Percentiles rank a stretch among this genome's conserved stretches.
These are phyloP conservation scores for Pegea sp. DNA, from an alignment of 23 tunicate species.

Conservation along the genomic window DNA sequence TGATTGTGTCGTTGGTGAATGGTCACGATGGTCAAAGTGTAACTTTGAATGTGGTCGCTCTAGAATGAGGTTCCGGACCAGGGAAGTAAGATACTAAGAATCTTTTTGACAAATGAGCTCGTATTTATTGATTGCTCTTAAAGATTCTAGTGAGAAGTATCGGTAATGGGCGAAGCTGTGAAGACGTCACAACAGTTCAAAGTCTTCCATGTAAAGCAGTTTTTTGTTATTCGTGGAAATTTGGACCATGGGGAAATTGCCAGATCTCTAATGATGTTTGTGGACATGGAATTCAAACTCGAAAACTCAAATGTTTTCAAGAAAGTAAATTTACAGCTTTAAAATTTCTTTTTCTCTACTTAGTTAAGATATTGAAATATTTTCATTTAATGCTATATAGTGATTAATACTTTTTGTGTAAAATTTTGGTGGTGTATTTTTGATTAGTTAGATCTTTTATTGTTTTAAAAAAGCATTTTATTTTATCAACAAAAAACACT, in stretches of 20 bases:
- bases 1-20: conserved; percentile 46
- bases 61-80: conserved; percentile 8
- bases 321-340: conserved; percentile 46
- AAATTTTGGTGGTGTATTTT: no score
- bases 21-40: conserved; percentile 61
- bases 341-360: no score
- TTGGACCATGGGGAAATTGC: conserved; percentile 38
- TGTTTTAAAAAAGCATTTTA: no score
- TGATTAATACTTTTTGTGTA: no score
- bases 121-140: background rate
- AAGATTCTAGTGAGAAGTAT: background rate
- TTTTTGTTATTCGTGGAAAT: conserved; percentile 57
- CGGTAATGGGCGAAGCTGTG: conserved; percentile 39
- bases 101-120: background rate
- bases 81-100: no score
- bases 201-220: conserved; percentile 24
- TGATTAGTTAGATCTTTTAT: no score
- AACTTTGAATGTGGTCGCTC: conserved; percentile 18
- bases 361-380: no score
- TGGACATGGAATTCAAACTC: conserved; percentile 30
- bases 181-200: conserved; percentile 14
- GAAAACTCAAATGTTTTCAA: conserved; percentile 22
- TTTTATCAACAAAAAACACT: no score
- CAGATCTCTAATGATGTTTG: conserved; percentile 21
- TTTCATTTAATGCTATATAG: no score